These are phyloP conservation scores for Mantis religiosa DNA, from an alignment of 2,888 invertebrate species.

Conservation along the genomic window DNA sequence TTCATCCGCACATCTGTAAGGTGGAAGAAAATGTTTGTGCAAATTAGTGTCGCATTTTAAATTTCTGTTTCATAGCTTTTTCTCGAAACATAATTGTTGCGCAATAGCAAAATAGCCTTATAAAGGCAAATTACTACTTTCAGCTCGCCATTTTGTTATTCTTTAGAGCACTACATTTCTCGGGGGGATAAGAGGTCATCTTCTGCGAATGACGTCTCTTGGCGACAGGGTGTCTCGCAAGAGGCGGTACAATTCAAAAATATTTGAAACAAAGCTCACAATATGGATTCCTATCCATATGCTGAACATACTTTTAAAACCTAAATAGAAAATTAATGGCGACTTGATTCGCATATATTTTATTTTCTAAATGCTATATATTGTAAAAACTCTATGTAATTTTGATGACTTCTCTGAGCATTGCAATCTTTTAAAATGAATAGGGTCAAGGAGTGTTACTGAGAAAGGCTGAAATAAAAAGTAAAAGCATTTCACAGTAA, in stretches of 20 bases:
- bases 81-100: neutral
- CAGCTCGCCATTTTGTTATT: neutral
- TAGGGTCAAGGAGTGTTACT: neutral
- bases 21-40: neutral
- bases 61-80: neutral
- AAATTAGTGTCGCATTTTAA: neutral
- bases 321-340: neutral
- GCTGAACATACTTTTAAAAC: neutral
- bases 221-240: slow-evolving; percentile 12
- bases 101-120: neutral
- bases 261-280: neutral
- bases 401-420: neutral
- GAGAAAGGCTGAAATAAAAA: neutral
- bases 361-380: neutral
- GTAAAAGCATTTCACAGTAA: neutral
- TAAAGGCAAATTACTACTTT: neutral
- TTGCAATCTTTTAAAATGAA: neutral
- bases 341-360: neutral
- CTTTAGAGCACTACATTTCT: neutral
- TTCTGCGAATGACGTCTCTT: neutral
- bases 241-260: slow-evolving; percentile 6
- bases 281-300: neutral
- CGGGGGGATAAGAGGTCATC: neutral
- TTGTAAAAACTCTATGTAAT: neutral
- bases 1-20: slow-evolving; percentile 18